Conservation (phyloP, 2,113 vertebrate species). For the Turdus rufiventris region DNA sequence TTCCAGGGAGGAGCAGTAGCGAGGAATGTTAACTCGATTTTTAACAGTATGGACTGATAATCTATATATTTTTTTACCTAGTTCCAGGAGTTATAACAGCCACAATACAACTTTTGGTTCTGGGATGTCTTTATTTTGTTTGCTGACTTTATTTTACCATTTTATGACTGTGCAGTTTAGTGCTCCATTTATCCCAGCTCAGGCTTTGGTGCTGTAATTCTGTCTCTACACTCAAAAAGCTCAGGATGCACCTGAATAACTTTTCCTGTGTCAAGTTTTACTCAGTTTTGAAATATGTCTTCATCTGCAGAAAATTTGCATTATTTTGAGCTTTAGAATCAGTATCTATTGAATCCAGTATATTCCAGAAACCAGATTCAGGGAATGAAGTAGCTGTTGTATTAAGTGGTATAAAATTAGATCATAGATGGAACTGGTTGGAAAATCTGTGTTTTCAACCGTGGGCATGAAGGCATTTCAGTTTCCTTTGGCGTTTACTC, state of each 20-base stretch:
- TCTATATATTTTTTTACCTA: background rate
- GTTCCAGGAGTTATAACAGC: background rate
- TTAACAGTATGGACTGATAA: background rate
- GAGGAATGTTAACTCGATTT: background rate
- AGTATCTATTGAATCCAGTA: background rate
- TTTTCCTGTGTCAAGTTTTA: background rate
- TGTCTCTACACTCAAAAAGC: background rate
- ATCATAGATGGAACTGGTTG: background rate
- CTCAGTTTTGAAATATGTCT: background rate
- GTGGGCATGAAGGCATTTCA: background rate
- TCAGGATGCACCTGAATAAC: background rate
- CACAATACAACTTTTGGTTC: background rate
- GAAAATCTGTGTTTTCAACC: background rate
- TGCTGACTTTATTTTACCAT: accelerated
- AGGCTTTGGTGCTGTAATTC: background rate
- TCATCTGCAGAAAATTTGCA: background rate
- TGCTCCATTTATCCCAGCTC: background rate
- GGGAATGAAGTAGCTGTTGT: background rate
- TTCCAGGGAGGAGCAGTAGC: background rate
- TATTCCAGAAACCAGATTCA: background rate
- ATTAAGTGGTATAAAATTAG: background rate
- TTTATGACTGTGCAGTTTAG: background rate
- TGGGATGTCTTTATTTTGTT: background rate
- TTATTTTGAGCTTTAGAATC: background rate
- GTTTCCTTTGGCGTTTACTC: background rate